A percentile compares a stretch with the other conserved stretches of the same genome.
Evolutionary conservation across 2,797 vertebrate species (phyloP).

Genomic region (Eremophila alpestris): DNA sequence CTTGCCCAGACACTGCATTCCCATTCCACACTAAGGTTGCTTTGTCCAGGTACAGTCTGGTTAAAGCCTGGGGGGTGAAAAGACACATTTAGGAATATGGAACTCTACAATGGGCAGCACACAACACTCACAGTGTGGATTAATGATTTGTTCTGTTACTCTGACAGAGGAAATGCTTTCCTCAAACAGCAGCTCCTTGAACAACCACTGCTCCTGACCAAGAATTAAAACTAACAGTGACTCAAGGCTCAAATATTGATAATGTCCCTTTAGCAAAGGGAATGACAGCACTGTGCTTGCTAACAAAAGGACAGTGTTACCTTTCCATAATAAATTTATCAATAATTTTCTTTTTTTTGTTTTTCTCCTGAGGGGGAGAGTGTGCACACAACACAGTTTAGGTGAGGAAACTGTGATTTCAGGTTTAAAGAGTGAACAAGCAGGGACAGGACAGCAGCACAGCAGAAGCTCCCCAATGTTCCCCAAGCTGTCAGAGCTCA

Average conservation of each 20-base stretch:
- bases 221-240: neutral
- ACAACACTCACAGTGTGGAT: neutral
- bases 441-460: neutral
- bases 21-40: constrained; percentile 97
- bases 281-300: neutral
- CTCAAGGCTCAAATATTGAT: neutral
- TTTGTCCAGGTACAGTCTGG: constrained; percentile 92
- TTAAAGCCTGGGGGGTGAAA: constrained; percentile 80
- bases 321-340: neutral
- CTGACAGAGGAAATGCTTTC: neutral
- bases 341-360: neutral
- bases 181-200: neutral
- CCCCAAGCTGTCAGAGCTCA: neutral
- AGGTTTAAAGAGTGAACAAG: neutral
- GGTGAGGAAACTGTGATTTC: neutral
- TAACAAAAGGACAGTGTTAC: neutral
- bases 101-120: neutral
- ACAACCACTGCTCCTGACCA: neutral
- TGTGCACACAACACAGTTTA: neutral
- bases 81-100: neutral
- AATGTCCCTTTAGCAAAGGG: neutral
- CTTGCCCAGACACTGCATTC: constrained; percentile 89
- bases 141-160: neutral
- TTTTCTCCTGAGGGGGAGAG: neutral
- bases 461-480: neutral